A percentile compares a stretch with the other conserved stretches of the same genome.
Conservation (phyloP, 2,113 vertebrate species). For the Laterallus jamaicensis region DNA sequence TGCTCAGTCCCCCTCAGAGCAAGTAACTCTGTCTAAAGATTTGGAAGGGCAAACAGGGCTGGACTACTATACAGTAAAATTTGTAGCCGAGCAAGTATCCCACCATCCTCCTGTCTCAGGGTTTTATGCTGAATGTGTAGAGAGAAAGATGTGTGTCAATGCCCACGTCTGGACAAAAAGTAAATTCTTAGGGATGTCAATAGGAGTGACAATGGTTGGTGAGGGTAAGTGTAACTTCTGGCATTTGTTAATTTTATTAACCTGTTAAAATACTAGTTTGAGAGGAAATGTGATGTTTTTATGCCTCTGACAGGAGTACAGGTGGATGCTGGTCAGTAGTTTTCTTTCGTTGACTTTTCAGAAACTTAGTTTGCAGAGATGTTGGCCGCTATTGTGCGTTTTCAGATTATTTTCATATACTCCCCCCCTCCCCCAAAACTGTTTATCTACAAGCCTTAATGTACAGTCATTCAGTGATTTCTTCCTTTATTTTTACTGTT, state of each 20-base stretch:
- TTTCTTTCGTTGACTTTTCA: background rate
- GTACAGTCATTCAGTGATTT: background rate
- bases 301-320: background rate
- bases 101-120: slow-evolving; percentile 98
- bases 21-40: slow-evolving; percentile 56
- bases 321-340: background rate
- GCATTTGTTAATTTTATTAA: background rate
- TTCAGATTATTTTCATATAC: background rate
- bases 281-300: background rate
- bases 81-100: slow-evolving; percentile 96
- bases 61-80: slow-evolving; percentile 87
- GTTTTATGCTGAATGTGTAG: slow-evolving; percentile 95
- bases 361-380: background rate
- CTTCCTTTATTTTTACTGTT: background rate
- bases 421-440: background rate
- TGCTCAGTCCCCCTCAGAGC: slow-evolving; percentile 38
- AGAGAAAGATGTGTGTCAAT: slow-evolving; percentile 93
- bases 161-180: slow-evolving; percentile 98
- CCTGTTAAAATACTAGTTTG: background rate
- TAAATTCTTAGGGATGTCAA: slow-evolving; percentile 99
- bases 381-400: background rate
- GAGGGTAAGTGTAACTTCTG: slow-evolving; percentile 83
- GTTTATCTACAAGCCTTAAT: background rate
- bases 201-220: slow-evolving; percentile 96
- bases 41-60: slow-evolving; percentile 13